Evolutionary conservation across 1,140 invertebrate species (phyloP).

Genomic region (Condylostylus longicornis): DNA sequence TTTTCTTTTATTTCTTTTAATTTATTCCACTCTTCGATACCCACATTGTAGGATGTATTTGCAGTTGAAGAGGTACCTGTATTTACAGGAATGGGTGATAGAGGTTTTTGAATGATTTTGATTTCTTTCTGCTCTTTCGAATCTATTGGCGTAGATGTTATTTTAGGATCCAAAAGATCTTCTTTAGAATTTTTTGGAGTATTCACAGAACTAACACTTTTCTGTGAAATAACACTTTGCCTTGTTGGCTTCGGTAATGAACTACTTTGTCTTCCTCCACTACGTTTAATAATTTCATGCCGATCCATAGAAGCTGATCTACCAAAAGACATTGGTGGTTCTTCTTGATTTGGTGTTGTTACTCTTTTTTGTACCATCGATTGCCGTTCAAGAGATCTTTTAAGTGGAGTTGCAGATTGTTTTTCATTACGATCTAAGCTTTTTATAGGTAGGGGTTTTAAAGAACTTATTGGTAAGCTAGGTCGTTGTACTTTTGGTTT

Average conservation of each 20-base stretch:
- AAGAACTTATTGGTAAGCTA: background rate
- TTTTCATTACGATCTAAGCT: background rate
- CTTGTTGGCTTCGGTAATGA: slow-evolving; percentile 5
- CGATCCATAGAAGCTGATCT: slow-evolving; percentile 22
- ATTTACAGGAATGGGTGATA: too few species aligned
- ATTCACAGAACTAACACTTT: slow-evolving; percentile 1
- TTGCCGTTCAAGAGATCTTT: slow-evolving; percentile 15
- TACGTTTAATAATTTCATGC: slow-evolving; percentile 14
- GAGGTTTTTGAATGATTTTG: slow-evolving; percentile 3
- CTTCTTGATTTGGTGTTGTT: slow-evolving; percentile 6
- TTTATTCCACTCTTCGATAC: slow-evolving; percentile 20
- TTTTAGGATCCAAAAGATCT: slow-evolving; percentile 3
- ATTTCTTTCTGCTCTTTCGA: background rate
- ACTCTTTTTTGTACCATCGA: slow-evolving; percentile 22
- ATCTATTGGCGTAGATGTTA: slow-evolving; percentile 2
- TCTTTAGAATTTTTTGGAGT: slow-evolving; percentile 6
- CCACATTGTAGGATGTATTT: slow-evolving; percentile 1
- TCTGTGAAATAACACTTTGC: background rate
- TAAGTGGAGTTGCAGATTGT: slow-evolving; percentile 4
- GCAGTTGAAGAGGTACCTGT: background rate
- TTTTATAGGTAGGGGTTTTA: background rate
- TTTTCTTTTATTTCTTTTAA: slow-evolving; percentile 24
- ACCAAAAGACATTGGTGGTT: slow-evolving; percentile 8
- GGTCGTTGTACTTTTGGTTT: slow-evolving; percentile 3
- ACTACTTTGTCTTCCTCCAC: background rate